Evolutionary conservation across 1,140 invertebrate species (phyloP), one percentile per base, ranked within the genome.

Genomic region (Drosophila biarmipes): DNA sequence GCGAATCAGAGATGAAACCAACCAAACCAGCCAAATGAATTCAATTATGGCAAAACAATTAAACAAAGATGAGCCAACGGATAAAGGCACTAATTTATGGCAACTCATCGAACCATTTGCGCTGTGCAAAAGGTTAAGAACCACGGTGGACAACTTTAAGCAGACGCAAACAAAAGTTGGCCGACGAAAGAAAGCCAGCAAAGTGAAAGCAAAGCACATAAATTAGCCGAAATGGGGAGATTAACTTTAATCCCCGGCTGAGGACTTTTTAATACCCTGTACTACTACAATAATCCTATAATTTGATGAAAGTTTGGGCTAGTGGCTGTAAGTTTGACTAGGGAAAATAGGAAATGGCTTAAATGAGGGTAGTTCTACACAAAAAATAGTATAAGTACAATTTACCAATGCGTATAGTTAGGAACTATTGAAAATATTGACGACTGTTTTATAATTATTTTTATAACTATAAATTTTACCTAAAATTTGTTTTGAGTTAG

Each of bases 91-190:
- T 46, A 67, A 76, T 57, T 77, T 73, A 80, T 77, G 66, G 57
- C 59, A 58, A 66, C 69, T 52, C 48, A 73, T 67, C 52, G 37
- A 48, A 54, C 61, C 45, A 80, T 67, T 80, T 56, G 64, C 56
- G 73, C 37, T 55, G 38, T 14, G 17, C 24, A 58, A 62, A 35
- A 34, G 38, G 56, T 43, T 58, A 34, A 73, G 61, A 54, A 40
- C 58, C 58, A 40, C 27, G 38, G 29, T 40, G 35, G n/a, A 48
- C 17, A 71, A 74, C 48, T 78, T 81, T 57, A 43, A 75, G 81
- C 78, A 51, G 61, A 81, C 82, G 68, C 67, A 46, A 63, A 81
- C 81, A 86, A 64, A 69, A 56, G 52, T 40, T 53, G 42, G 45
- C 38, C 56, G 63, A 34, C 45, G 27, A 56, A 54, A 61, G 58